A percentile compares a stretch with the other conserved stretches of the same genome.
These are phyloP conservation scores for Typhlomys cinereus DNA, from an alignment of 2,113 vertebrate species.

Conservation along the genomic window DNA sequence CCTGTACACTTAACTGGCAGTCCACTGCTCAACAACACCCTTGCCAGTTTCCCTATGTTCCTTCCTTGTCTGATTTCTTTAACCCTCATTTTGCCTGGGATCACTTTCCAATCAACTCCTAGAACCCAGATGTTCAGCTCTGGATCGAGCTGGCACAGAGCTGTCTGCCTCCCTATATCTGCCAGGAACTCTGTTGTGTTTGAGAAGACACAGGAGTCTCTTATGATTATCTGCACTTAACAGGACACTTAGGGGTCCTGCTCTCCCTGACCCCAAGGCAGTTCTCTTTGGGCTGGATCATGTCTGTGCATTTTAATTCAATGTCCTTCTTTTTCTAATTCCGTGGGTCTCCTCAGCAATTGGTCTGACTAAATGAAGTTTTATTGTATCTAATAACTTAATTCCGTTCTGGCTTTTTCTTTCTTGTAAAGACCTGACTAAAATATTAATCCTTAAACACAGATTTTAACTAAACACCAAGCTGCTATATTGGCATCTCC, in stretches of 20 bases:
- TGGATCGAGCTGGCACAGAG: background rate
- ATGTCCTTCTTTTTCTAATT: background rate
- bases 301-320: conserved; percentile 17
- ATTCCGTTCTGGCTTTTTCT: background rate
- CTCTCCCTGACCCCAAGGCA: background rate
- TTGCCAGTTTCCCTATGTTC: background rate
- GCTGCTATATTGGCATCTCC: conserved; percentile 30
- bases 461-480: conserved; percentile 48
- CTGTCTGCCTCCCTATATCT: background rate
- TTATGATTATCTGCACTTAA: background rate
- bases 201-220: background rate
- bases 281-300: background rate
- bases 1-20: background rate
- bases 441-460: conserved; percentile 60
- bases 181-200: background rate
- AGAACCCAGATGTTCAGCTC: background rate
- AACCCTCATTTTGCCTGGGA: background rate
- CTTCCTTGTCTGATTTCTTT: background rate
- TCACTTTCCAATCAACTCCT: background rate
- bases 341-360: conserved; percentile 9
- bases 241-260: background rate
- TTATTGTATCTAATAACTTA: conserved; percentile 62
- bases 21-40: fast-evolving
- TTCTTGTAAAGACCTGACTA: background rate
- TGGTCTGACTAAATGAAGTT: conserved; percentile 50